Evolutionary conservation across 2,888 invertebrate genomes (phyloP), one percentile per base, ranked within the genome.

Genomic region (Helleia helle): DNA sequence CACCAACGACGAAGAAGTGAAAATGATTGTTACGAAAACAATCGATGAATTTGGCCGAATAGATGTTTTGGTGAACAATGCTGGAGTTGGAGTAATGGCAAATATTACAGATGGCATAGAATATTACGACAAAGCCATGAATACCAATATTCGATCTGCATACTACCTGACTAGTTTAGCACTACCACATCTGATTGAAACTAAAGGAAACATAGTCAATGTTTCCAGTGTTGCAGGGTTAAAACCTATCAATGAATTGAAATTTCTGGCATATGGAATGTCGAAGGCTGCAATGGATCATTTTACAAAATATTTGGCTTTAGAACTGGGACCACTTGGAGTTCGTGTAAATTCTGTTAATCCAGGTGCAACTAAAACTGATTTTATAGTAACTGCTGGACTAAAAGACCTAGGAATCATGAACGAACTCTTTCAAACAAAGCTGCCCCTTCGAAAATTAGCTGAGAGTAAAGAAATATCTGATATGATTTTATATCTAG

Each of bases 281-380:
- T 95, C 96, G 4, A 99, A 99, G 84, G 88, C 95, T 17, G 96
- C 96, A 2, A 71, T 97, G 8, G 97, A 99, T 81, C 97, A 97
- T 65, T 90, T 99, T 53, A 98, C 98, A 0, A 89, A 91, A 62
- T 96, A 96, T 65, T 85, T 91, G 5, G 97, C 98, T 7, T 71
- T 97, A 38, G 97, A 95, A 59, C 73, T 94, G 38, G 93, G 91
- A 25, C 62, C 87, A 0, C 89, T 91, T 56, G 89, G 91, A 49
- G 93, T 97, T 0, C 87, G 96, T 27, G 95, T 94, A 0, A 97
- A 97, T 73, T 89, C 92, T 22, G 95, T 97, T 0, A 96, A 95
- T 77, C 97, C 97, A 4, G 97, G 97, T n/a, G 96, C 96, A 0
- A 91, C 93, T 3, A 72, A 91, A n/a, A 97, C 97, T 8, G 48